Evolutionary conservation across 2,888 invertebrate species (phyloP).

Genomic region (Carabus problematicus): DNA sequence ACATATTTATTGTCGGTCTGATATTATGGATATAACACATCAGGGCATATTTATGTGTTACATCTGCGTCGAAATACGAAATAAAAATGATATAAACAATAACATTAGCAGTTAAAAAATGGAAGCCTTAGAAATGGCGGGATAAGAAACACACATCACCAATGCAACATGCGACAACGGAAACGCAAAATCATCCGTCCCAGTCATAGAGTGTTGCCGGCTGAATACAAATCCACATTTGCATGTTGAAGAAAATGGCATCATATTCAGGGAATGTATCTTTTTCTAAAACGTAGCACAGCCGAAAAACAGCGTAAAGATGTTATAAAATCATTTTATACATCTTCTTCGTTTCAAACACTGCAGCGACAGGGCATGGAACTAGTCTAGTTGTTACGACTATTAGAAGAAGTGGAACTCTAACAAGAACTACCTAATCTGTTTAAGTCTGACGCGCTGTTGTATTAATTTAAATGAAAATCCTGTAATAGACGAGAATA

Average conservation of each 20-base stretch:
- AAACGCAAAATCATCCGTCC: constrained; percentile 21
- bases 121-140: not conserved
- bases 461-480: constrained; percentile 31
- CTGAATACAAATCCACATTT: constrained; percentile 2
- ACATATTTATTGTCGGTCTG: too few species aligned
- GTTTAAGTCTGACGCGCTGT: constrained; percentile 24
- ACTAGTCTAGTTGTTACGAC: not conserved
- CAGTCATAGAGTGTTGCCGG: constrained; percentile 25
- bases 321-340: constrained; percentile 29
- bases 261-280: constrained; percentile 21
- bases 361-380: not conserved
- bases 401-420: constrained; percentile 15
- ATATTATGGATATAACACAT: too few species aligned
- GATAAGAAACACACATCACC: constrained; percentile 22
- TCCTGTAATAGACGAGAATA: constrained; percentile 19
- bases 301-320: constrained; percentile 17
- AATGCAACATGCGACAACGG: constrained; percentile 11
- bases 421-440: too few species aligned
- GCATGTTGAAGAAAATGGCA: constrained; percentile 12
- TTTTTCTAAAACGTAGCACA: constrained; percentile 21
- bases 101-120: constrained; percentile 4
- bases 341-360: not conserved
- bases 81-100: constrained; percentile 32
- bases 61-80: constrained; percentile 20
- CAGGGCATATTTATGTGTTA: too few species aligned